Conservation (phyloP, 2,888 invertebrate genomes). For the Artemia sinica region DNA sequence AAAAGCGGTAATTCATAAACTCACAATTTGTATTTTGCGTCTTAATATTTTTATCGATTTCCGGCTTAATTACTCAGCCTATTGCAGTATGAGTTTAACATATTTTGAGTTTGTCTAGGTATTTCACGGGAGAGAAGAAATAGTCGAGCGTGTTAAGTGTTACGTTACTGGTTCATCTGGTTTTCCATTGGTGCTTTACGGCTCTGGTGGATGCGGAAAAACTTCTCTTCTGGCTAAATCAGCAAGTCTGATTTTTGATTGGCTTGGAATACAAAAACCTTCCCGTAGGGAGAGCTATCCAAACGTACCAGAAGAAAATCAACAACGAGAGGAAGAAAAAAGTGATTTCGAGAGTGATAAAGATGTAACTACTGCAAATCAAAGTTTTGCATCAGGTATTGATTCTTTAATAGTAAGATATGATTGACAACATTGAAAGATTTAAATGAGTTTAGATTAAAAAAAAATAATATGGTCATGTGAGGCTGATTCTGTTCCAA, state of each 20-base stretch:
- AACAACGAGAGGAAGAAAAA: neutral
- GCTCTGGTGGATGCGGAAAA: slow-evolving; percentile 94
- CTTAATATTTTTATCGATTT: too few species aligned
- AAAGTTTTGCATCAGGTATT: neutral
- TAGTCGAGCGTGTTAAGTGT: slow-evolving; percentile 54
- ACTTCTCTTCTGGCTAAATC: slow-evolving; percentile 85
- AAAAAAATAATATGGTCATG: too few species aligned
- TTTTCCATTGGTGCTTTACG: slow-evolving; percentile 76
- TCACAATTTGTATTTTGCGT: too few species aligned
- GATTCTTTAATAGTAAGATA: too few species aligned
- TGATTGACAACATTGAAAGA: too few species aligned
- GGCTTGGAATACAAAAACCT: slow-evolving; percentile 37
- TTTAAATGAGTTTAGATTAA: too few species aligned
- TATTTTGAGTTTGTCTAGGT: slow-evolving; percentile 36
- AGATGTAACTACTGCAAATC: neutral
- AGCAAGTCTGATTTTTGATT: slow-evolving; percentile 52
- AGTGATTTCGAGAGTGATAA: neutral
- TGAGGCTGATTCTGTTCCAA: too few species aligned
- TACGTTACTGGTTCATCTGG: slow-evolving; percentile 67
- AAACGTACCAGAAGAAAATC: neutral
- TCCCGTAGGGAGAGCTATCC: neutral
- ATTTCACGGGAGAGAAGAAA: slow-evolving; percentile 81
- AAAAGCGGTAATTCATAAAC: too few species aligned
- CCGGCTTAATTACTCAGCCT: too few species aligned
- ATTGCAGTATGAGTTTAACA: too few species aligned